phyloP scores from a whole-genome alignment of 2,888 invertebrate species.

The Adelphocoris suturalis region DNA sequence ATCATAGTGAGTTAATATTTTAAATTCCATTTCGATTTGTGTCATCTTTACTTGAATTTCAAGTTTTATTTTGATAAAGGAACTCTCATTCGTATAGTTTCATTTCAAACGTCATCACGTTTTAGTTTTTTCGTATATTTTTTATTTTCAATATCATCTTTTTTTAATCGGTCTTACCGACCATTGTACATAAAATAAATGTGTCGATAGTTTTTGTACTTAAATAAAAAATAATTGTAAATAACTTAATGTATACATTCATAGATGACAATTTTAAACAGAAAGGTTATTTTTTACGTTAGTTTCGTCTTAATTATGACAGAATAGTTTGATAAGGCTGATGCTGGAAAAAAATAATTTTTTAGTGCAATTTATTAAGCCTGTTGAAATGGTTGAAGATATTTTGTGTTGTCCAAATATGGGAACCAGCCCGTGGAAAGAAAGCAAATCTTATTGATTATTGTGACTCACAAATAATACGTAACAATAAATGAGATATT shows the following conservation, averaged over 20 bases:
- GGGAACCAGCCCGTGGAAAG: neutral
- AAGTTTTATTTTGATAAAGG: neutral
- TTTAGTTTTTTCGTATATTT: neutral
- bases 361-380: constrained; percentile 62
- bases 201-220: constrained; percentile 63
- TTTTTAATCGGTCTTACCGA: constrained; percentile 29
- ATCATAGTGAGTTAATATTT: neutral
- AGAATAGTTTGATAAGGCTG: constrained; percentile 56
- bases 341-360: constrained; percentile 22
- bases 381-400: constrained; percentile 29
- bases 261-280: constrained; percentile 43
- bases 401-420: neutral
- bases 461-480: neutral
- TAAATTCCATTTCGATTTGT: neutral
- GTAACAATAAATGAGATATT: too few relatives aligned
- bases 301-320: constrained; percentile 40
- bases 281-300: constrained; percentile 49
- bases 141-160: neutral
- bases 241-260: constrained; percentile 44
- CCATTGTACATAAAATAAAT: constrained; percentile 39
- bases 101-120: neutral
- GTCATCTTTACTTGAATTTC: neutral
- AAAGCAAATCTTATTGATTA: neutral
- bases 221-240: constrained; percentile 40
- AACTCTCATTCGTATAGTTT: neutral